Base-by-base conservation (phyloP, 2,888 invertebrate species). In the Polyommatus icarus region DNA sequence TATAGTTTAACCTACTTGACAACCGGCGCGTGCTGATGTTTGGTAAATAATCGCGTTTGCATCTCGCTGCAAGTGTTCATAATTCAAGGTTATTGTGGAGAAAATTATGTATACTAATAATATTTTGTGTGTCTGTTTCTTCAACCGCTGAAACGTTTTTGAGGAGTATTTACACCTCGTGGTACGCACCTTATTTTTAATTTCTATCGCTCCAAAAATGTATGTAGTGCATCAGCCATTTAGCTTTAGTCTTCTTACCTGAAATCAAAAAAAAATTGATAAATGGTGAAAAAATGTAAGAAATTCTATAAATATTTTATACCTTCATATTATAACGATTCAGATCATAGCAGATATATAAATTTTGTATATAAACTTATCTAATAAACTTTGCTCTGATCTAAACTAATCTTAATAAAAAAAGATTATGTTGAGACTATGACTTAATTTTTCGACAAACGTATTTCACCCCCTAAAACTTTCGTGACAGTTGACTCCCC, bases 1-100 rank as follows among this genome's bases (percentile, higher is more conserved):
- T 10, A 3, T 40, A 40, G 80, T 82, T 80, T 83, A 83, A 73
- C 84, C 84, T 80, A 84, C 81, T 80, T 84, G 81, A 57, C 78
- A 85, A 84, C 79, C 81, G 83, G 84, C 84, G 83, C 85, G 80
- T 73, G 73, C 73, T 24, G 46, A 72, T 72, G 73, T 73, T 73
- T 73, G 7, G 46, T 73, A 46, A 73, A 73, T 50, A 73, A 73
- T 46, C 46, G 46, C 24, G 71, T 24, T 24, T 61, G 61, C 12
- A 61, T 61, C 61, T 61, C 61, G 61, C 59, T 59, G 8, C 59
- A 20, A 61, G 15, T n/a, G n/a, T n/a, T 61, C 12, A 59, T 20
- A 24, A 24, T 61, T 61, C 61, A 61, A 61, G 61, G 61, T 61
- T 29, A 29, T 1, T 50, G 50, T 12, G 5, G 15, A 50, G 50